Percentiles rank a stretch among this genome's conserved stretches.
Conservation (phyloP, 2,113 vertebrate genomes). For the Embiotoca jacksoni region DNA sequence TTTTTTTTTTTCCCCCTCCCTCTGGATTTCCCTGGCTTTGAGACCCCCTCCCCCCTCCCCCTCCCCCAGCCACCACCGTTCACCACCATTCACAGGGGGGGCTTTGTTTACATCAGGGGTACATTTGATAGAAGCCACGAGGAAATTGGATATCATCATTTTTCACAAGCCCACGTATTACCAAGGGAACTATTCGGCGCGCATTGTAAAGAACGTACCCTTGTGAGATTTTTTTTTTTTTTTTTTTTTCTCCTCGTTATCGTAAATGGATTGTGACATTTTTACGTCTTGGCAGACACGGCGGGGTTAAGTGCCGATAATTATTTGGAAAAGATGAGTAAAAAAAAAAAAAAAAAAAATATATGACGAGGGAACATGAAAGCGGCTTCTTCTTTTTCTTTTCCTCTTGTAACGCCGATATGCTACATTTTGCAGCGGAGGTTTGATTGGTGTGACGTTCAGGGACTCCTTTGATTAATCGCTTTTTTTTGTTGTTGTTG, state of each 20-base stretch:
- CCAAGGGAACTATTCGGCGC: conserved; percentile 64
- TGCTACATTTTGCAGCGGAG: conserved; percentile 26
- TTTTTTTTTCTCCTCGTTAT: no score
- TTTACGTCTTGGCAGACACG: conserved; percentile 60
- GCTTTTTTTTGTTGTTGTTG: conserved; percentile 54
- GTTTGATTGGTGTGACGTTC: conserved; percentile 68
- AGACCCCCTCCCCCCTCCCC: conserved; percentile 23
- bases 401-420: conserved; percentile 42
- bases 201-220: conserved; percentile 57
- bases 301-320: conserved; percentile 78
- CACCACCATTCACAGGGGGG: conserved; percentile 87
- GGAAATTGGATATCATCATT: conserved; percentile 73
- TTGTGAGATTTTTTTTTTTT: conserved; percentile 56
- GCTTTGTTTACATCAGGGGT: conserved; percentile 71
- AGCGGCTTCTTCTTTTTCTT: conserved; percentile 57
- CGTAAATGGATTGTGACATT: conserved; percentile 76
- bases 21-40: conserved; percentile 67
- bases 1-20: conserved; percentile 35
- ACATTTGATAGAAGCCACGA: conserved; percentile 67
- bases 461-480: conserved; percentile 62
- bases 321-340: conserved; percentile 72
- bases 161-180: conserved; percentile 55
- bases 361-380: conserved; percentile 68
- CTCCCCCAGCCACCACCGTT: conserved; percentile 45
- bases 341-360: no score